Evolutionary conservation across 2,888 invertebrate genomes (phyloP).

Genomic region (Molorchus minor): DNA sequence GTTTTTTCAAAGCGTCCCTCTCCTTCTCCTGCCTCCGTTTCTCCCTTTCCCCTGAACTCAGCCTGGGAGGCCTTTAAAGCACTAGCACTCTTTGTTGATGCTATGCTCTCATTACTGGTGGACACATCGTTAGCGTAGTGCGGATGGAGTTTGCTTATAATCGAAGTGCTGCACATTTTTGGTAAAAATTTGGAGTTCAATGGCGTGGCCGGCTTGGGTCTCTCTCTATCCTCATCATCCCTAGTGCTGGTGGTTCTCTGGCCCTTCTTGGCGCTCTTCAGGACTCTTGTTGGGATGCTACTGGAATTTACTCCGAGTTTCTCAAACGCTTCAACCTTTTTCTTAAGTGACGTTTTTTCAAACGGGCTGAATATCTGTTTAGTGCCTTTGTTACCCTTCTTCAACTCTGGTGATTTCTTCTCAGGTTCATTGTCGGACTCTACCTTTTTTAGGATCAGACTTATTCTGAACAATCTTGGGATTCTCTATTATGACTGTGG

Average conservation of each 20-base stretch:
- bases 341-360: slow-evolving; percentile 69
- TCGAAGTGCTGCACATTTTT: slow-evolving; percentile 39
- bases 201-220: slow-evolving; percentile 33
- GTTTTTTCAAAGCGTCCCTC: slow-evolving; percentile 62
- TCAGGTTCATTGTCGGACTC: too few relatives aligned
- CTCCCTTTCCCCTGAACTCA: slow-evolving; percentile 51
- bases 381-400: slow-evolving; percentile 29
- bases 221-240: slow-evolving; percentile 7
- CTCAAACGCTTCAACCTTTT: slow-evolving; percentile 71
- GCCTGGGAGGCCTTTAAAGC: slow-evolving; percentile 51
- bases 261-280: slow-evolving; percentile 43
- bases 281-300: slow-evolving; percentile 61
- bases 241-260: slow-evolving; percentile 3
- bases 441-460: too few relatives aligned
- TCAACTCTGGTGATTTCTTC: slow-evolving; percentile 25
- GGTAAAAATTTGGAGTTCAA: slow-evolving; percentile 38
- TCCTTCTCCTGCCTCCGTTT: slow-evolving; percentile 45
- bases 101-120: slow-evolving; percentile 25
- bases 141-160: slow-evolving; percentile 23
- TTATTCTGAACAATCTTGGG: slow-evolving; percentile 32
- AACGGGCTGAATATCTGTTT: slow-evolving; percentile 66
- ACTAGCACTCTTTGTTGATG: slow-evolving; percentile 44
- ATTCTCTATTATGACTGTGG: slow-evolving; percentile 42
- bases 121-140: slow-evolving; percentile 13
- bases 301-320: slow-evolving; percentile 53